phyloP scores from a whole-genome alignment of 1,140 invertebrate genomes.

The Adelges cooleyi region DNA sequence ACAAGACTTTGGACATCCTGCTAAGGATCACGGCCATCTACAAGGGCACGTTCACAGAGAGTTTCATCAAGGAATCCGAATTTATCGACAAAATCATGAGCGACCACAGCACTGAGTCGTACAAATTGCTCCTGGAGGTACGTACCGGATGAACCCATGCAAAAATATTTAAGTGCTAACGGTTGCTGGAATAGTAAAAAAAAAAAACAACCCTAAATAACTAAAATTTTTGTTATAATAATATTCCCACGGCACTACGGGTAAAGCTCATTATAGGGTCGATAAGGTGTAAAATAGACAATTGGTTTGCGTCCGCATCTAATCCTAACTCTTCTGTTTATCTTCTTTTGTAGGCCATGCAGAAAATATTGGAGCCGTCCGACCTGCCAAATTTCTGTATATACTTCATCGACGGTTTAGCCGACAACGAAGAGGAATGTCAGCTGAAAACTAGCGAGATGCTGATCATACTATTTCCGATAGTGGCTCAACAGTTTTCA shows the following conservation, averaged over 20 bases:
- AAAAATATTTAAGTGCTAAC: too few species aligned
- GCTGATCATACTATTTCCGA: slow-evolving; percentile 12
- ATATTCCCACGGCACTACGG: too few species aligned
- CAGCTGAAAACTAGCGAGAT: slow-evolving; percentile 18
- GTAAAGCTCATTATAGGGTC: too few species aligned
- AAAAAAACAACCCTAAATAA: too few species aligned
- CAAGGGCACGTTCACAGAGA: slow-evolving; percentile 17
- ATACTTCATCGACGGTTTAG: slow-evolving; percentile 9
- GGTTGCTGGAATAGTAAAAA: too few species aligned
- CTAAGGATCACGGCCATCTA: slow-evolving; percentile 14
- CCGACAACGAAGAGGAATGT: background rate
- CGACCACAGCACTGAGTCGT: background rate
- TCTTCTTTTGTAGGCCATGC: background rate
- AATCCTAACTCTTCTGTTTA: too few species aligned
- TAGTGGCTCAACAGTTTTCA: slow-evolving; percentile 2
- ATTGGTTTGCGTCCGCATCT: too few species aligned
- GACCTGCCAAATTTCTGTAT: slow-evolving; percentile 4
- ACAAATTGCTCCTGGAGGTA: slow-evolving; percentile 2
- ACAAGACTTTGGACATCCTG: background rate
- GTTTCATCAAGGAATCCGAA: slow-evolving; percentile 4
- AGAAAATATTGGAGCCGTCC: slow-evolving; percentile 12
- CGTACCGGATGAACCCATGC: too few species aligned
- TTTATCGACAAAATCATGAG: slow-evolving; percentile 3
- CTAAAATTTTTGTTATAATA: too few species aligned
- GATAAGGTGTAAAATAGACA: too few species aligned